phyloP scores from a whole-genome alignment of 1,140 invertebrate genomes.

The Macrocentrus cingulum region DNA sequence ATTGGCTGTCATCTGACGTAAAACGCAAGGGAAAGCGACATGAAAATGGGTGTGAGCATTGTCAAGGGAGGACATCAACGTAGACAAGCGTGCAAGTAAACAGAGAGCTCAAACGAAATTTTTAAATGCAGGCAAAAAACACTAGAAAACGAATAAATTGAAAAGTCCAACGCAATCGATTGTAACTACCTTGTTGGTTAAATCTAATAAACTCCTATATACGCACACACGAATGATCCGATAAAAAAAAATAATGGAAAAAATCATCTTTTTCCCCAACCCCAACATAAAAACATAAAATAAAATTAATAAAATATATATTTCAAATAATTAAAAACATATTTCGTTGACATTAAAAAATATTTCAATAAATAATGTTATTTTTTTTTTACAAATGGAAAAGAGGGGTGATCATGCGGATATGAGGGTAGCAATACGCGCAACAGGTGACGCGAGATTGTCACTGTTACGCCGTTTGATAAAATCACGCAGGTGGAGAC shows the following conservation, averaged over 20 bases:
- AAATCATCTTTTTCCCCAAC: too few species aligned
- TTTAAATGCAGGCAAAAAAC: slow-evolving; percentile 1
- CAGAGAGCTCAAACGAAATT: slow-evolving; percentile 7
- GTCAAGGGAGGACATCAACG: slow-evolving; percentile 8
- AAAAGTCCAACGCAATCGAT: not conserved
- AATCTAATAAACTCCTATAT: slow-evolving; percentile 10
- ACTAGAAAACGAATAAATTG: not conserved
- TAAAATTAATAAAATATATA: too few species aligned
- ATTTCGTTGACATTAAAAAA: too few species aligned
- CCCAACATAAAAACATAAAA: too few species aligned
- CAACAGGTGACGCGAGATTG: slow-evolving; percentile 47
- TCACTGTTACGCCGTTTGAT: slow-evolving; percentile 39
- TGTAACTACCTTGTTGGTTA: too few species aligned
- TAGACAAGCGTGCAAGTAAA: not conserved
- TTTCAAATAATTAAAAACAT: too few species aligned
- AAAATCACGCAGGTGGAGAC: slow-evolving; percentile 32
- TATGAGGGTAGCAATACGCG: slow-evolving; percentile 8
- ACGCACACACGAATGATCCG: not conserved
- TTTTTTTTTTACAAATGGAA: too few species aligned
- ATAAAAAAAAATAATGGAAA: slow-evolving; percentile 5
- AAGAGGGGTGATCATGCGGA: too few species aligned
- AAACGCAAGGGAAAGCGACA: slow-evolving; percentile 32
- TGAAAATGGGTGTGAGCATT: slow-evolving; percentile 15
- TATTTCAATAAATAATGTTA: too few species aligned
- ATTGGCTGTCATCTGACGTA: slow-evolving; percentile 56